These are phyloP conservation scores for Conus canariensis DNA, from an alignment of 2,888 invertebrate genomes.

Conservation along the genomic window DNA sequence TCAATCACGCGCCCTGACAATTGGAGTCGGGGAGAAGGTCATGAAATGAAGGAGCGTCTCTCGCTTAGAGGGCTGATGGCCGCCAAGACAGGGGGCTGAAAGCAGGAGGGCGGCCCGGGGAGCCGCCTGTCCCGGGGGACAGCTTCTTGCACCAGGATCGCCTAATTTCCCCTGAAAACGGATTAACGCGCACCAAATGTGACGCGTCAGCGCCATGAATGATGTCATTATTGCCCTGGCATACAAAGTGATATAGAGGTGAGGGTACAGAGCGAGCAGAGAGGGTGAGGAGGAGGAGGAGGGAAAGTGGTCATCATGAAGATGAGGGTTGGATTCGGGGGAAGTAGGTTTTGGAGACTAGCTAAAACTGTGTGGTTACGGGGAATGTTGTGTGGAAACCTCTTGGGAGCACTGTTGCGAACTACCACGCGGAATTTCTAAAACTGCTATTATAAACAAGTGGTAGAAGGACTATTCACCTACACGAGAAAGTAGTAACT, in stretches of 20 bases:
- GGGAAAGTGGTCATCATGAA: too few relatives aligned
- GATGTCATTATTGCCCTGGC: constrained; percentile 27
- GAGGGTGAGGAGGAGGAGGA: constrained; percentile 12
- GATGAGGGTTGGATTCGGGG: neutral
- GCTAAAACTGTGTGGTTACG: too few relatives aligned
- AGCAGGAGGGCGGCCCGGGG: neutral
- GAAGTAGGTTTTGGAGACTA: too few relatives aligned
- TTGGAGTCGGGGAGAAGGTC: constrained; percentile 31
- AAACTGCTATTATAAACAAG: too few relatives aligned
- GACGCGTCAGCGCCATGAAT: constrained; percentile 20
- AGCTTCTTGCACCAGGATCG: constrained; percentile 31
- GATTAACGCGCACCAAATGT: constrained; percentile 34
- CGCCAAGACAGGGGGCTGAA: neutral
- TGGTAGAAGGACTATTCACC: too few relatives aligned
- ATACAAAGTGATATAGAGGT: neutral
- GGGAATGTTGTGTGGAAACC: too few relatives aligned
- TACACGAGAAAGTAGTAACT: too few relatives aligned
- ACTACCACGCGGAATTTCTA: too few relatives aligned
- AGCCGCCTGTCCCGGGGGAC: constrained; percentile 24
- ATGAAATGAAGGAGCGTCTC: neutral
- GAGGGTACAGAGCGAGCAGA: neutral
- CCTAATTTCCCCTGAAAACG: constrained; percentile 38
- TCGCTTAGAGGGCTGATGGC: neutral
- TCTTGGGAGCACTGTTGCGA: too few relatives aligned
- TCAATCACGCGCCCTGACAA: constrained; percentile 34